Base-by-base conservation (phyloP, 2,888 invertebrate genomes). In the Sphecodes monilicornis region DNA sequence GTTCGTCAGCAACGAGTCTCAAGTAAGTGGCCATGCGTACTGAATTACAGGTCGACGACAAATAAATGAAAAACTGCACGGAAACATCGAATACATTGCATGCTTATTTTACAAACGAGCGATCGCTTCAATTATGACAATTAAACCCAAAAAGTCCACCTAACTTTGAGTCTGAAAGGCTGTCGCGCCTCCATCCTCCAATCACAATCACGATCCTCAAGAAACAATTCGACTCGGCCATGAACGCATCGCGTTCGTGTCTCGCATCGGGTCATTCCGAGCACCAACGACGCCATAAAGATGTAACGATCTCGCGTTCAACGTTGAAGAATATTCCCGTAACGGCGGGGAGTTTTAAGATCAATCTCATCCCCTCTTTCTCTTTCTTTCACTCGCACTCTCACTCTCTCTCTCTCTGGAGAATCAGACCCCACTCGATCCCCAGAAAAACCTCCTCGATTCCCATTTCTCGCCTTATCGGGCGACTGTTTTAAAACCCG, bases 401-500 rank as follows among this genome's bases (percentile, higher is more conserved):
- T 60, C 29, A 4, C 60, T 13, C 29, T 32, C 32, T 64, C 29
- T 32, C 57, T 22, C 29, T 36, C 22, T 32, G 10, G 68, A 69
- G 70, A 36, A 66, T 72, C 78, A 43, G 36, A 32, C 72, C 54
- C 54, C 11, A 73, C 54, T 57, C 66, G 46, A 75, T 71, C 74
- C 26, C n/a, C 39, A 36, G 6, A 29, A 75, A 71, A 72, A 74
- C 22, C 72, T 32, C 54, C 29, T 43, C 41, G 68, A 71, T 71
- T 60, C 50, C 77, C 39, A 76, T 76, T 69, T 29, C 69, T 69
- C 68, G 41, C 54, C 36, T 73, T 73, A 50, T 50, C 78, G 64
- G 66, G 32, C 36, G 39, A 16, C 71, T 57, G 68, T 76, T 81
- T 75, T 66, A 79, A 78, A 66, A 36, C 39, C 39, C 66, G 74